Percentiles rank a stretch among this genome's conserved stretches.
Evolutionary conservation across 2,797 vertebrate species (phyloP).

Genomic region (Morus bassanus): DNA sequence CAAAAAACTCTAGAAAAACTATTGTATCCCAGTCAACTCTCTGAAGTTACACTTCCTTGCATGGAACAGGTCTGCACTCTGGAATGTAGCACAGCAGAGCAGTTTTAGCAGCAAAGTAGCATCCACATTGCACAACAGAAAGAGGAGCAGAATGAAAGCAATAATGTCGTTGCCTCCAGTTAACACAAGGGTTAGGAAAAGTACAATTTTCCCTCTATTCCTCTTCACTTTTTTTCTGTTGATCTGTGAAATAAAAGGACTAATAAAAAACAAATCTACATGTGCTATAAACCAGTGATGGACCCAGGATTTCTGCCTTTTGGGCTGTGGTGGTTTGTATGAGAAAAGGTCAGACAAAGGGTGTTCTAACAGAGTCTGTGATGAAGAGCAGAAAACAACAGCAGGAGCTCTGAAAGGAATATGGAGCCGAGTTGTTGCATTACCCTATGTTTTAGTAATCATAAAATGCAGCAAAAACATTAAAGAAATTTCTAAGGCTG

Average conservation of each 20-base stretch:
- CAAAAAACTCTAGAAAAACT: neutral
- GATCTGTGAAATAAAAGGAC: neutral
- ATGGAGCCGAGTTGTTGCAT: neutral
- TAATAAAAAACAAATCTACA: neutral
- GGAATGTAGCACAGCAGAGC: neutral
- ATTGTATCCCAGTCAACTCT: fast-evolving
- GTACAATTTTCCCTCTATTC: neutral
- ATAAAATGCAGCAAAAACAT: neutral
- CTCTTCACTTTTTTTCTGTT: neutral
- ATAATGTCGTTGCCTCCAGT: neutral
- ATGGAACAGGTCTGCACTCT: neutral
- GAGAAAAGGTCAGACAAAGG: neutral
- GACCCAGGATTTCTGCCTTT: neutral
- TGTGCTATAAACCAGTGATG: neutral
- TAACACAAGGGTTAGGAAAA: neutral
- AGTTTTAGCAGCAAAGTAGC: neutral
- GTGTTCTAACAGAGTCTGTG: neutral
- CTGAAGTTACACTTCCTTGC: neutral
- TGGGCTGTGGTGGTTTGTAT: neutral
- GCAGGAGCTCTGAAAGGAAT: neutral
- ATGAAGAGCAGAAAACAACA: neutral
- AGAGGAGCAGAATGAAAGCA: neutral
- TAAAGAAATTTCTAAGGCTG: neutral
- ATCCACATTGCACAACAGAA: neutral
- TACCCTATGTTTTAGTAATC: neutral